A percentile compares a stretch with the other conserved stretches of the same genome.
Evolutionary conservation across 1,140 invertebrate species (phyloP).

Genomic region (Linepithema humile): DNA sequence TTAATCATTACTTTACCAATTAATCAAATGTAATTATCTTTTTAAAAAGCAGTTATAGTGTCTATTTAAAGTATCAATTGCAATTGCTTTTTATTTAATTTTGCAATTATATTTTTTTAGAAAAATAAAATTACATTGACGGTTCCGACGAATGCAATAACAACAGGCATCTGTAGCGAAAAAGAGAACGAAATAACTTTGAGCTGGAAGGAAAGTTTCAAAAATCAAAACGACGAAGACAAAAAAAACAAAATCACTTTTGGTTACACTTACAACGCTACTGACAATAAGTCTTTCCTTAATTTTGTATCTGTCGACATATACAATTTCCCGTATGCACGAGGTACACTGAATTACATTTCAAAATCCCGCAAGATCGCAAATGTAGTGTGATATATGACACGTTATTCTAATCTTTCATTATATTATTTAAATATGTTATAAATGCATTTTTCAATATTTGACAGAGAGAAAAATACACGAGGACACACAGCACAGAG

Average conservation of each 20-base stretch:
- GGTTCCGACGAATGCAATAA: neutral
- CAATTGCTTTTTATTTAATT: too few species aligned
- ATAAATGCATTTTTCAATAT: neutral
- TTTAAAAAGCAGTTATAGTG: too few species aligned
- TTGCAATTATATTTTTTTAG: neutral
- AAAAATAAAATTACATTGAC: neutral
- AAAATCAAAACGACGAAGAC: neutral
- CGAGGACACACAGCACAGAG: neutral
- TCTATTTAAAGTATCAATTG: too few species aligned
- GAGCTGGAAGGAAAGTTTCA: neutral
- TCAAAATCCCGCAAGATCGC: neutral
- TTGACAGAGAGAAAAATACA: neutral
- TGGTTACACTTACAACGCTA: neutral
- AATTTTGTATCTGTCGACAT: neutral
- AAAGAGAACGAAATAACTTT: neutral
- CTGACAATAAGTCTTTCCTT: neutral
- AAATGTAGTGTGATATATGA: neutral
- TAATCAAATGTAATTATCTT: too few species aligned
- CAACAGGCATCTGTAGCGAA: neutral
- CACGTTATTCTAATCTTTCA: neutral
- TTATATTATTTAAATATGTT: neutral
- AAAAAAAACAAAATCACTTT: slow-evolving; percentile 16
- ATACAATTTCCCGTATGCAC: neutral
- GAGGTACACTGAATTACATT: neutral
- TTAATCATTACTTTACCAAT: neutral